Evolutionary conservation across 2,113 vertebrate species (phyloP).

Genomic region (Gasterosteus nipponicus): DNA sequence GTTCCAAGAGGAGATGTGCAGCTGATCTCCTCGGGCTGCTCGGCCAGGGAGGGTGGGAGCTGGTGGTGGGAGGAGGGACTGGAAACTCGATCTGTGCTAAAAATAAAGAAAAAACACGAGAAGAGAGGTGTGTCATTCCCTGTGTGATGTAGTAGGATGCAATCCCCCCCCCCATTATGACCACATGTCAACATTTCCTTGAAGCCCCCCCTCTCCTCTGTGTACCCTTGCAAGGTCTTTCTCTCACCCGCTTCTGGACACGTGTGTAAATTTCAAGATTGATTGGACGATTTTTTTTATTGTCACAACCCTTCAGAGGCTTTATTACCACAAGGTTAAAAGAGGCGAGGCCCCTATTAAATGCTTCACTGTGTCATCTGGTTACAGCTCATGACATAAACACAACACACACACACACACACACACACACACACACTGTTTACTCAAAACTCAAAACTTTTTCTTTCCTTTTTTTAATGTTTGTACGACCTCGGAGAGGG

Average conservation of each 20-base stretch:
- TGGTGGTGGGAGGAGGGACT: not conserved
- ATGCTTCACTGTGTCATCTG: slow-evolving; percentile 28
- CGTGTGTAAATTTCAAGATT: not conserved
- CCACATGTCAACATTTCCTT: slow-evolving; percentile 65
- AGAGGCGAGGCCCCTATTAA: slow-evolving; percentile 14
- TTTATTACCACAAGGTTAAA: slow-evolving; percentile 37
- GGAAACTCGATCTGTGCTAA: slow-evolving; percentile 81
- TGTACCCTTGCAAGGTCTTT: slow-evolving; percentile 32
- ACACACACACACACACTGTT: not conserved
- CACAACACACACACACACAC: not conserved
- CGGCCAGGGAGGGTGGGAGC: no score
- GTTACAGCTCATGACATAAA: slow-evolving; percentile 54
- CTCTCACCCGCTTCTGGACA: not conserved
- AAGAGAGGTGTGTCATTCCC: slow-evolving; percentile 60
- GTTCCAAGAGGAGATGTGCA: slow-evolving; percentile 37
- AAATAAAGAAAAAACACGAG: slow-evolving; percentile 75
- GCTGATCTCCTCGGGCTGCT: slow-evolving; percentile 51
- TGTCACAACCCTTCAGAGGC: slow-evolving; percentile 21
- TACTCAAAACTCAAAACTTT: no score
- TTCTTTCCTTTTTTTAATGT: not conserved
- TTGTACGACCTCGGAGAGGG: not conserved
- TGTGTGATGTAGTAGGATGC: slow-evolving; percentile 34
- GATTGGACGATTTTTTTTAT: slow-evolving; percentile 6
- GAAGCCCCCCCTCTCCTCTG: not conserved
- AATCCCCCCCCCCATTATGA: slow-evolving; percentile 33